Percentiles rank a stretch among this genome's conserved stretches.
phyloP scores from a whole-genome alignment of 2,113 vertebrate genomes.

The Halcyon senegalensis region DNA sequence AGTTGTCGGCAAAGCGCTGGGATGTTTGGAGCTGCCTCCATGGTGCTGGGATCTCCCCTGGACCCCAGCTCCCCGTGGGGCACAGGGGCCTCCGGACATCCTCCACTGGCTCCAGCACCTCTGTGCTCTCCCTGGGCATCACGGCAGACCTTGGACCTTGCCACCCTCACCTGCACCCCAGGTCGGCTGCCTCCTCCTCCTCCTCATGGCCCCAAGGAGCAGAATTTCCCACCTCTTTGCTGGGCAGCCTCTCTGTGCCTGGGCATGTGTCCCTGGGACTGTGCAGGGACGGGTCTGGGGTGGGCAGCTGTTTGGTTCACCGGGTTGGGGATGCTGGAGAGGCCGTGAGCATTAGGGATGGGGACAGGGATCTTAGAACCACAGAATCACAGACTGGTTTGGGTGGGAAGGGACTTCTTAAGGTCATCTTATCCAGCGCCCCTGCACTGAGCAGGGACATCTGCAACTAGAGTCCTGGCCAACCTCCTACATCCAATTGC shows the following conservation, averaged over 20 bases:
- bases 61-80: fast-evolving
- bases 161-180: background rate
- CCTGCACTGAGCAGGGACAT: background rate
- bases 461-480: background rate
- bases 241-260: fast-evolving
- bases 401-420: background rate
- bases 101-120: background rate
- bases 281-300: background rate
- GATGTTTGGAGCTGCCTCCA: background rate
- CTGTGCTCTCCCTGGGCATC: background rate
- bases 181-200: background rate
- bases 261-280: background rate
- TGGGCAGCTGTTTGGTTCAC: background rate
- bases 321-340: background rate
- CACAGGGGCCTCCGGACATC: background rate
- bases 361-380: background rate
- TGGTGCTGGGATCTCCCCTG: fast-evolving
- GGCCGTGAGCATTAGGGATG: background rate
- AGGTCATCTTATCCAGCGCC: background rate
- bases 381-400: background rate
- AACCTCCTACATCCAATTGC: background rate
- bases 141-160: fast-evolving
- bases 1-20: background rate
- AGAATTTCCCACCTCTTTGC: fast-evolving
- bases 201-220: background rate